Base-by-base conservation (phyloP, 2,797 vertebrate species). In the Syncerus caffer region DNA sequence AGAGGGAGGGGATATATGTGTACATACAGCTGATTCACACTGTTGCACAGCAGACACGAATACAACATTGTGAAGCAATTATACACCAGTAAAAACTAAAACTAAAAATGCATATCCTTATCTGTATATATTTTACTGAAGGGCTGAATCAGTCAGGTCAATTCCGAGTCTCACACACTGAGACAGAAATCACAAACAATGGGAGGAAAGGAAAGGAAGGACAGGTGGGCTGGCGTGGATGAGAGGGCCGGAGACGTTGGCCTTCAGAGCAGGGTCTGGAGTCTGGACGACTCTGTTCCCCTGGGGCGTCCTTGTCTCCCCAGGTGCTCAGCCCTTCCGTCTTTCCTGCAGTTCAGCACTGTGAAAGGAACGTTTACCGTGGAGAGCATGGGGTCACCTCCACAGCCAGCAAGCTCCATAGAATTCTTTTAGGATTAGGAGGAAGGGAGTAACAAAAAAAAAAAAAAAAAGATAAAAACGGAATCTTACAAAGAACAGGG, bases 401-500 rank as follows among this genome's bases (percentile, higher is more conserved):
- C 38, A 51, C 1, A 88, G 78, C 45, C 53, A 92, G 57, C 45
- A 83, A 93, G 51, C 25, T 27, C 95, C 62, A 64, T 4, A 83
- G 55, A 64, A 31, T 97, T 92, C 86, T 84, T 91, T 96, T 53
- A 91, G 83, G 29, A 87, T 64, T 38, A 38, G 50, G 34, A 92
- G 74, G 38, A 78, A 93, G 45, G 31, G 51, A 90, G 16, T 21
- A 62, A 23, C 14, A 57, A 79, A 76, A 79, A 16, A 34, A 31
- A 19, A 7, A 13, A 5, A 6, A 53, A 79, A 45, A 62, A 60
- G 34, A 85, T 57, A 19, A 38, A 89, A 89, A 55, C 14, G 47
- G 60, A 91, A 57, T 57, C 42, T 34, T 47, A 53, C 27, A 71
- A 71, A 80, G 91, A 47, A 90, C 58, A 88, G 60, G 31, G 71